A percentile compares a stretch with the other conserved stretches of the same genome.
These are phyloP conservation scores for Phylloscopus collybita DNA, from an alignment of 2,797 vertebrate species.

Conservation along the genomic window DNA sequence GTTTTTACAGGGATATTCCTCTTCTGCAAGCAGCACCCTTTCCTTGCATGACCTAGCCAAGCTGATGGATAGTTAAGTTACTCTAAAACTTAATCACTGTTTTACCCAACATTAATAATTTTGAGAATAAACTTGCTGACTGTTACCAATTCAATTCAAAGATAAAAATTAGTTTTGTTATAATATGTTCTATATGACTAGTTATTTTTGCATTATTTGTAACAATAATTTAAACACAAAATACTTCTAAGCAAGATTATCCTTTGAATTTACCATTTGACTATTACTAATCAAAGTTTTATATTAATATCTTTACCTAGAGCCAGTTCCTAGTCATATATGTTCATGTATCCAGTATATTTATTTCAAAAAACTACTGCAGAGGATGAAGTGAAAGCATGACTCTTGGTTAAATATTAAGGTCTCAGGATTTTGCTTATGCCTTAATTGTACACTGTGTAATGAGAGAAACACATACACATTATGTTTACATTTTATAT, in stretches of 20 bases:
- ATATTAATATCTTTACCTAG: not conserved
- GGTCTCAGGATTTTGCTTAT: not conserved
- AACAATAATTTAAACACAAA: not conserved
- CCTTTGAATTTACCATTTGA: not conserved
- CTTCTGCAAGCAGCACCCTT: not conserved
- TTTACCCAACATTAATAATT: not conserved
- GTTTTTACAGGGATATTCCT: not conserved
- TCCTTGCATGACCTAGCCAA: not conserved
- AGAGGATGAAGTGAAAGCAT: not conserved
- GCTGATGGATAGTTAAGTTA: not conserved
- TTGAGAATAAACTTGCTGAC: not conserved
- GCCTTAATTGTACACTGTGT: not conserved
- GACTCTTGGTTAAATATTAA: not conserved
- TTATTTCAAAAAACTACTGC: not conserved
- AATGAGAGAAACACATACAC: not conserved
- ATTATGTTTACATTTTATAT: not conserved
- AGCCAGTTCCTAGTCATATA: not conserved
- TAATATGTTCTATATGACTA: not conserved
- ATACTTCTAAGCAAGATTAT: not conserved
- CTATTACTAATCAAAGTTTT: not conserved
- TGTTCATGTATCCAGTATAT: not conserved
- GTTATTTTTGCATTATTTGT: not conserved
- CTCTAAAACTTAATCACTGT: not conserved
- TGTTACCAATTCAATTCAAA: not conserved
- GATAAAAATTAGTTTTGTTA: not conserved